Percentiles rank a stretch among this genome's conserved stretches.
Conservation (phyloP, 2,888 invertebrate species). For the Keiferia lycopersicella region DNA sequence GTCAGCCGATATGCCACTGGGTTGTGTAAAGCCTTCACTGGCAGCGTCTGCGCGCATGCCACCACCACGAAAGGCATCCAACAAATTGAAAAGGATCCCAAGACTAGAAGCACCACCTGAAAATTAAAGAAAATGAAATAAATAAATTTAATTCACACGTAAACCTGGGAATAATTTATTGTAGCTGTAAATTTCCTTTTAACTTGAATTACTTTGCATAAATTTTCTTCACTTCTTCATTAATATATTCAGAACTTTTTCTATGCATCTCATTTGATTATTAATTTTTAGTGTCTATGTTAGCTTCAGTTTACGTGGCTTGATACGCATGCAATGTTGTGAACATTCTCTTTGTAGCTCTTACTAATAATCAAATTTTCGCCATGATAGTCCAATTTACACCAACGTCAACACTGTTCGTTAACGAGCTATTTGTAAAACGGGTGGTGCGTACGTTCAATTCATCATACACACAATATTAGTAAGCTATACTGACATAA, state of each 20-base stretch:
- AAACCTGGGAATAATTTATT: neutral
- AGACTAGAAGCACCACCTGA: constrained; percentile 88
- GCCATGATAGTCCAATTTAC: neutral
- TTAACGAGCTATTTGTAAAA: neutral
- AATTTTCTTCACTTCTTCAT: too few species aligned
- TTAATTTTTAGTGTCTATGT: neutral
- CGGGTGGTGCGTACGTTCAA: neutral
- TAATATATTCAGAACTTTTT: neutral
- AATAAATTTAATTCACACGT: neutral
- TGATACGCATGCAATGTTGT: neutral
- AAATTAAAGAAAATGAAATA: constrained; percentile 39
- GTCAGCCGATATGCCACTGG: constrained; percentile 83
- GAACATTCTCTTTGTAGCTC: neutral
- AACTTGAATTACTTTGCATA: too few species aligned
- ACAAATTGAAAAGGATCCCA: constrained; percentile 90
- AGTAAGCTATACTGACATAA: too few species aligned
- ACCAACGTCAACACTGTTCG: neutral
- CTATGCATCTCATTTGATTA: neutral
- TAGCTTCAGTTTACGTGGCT: neutral
- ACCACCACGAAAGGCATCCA: constrained; percentile 91
- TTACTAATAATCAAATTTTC: constrained; percentile 8
- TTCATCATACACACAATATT: neutral
- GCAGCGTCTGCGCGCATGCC: constrained; percentile 82
- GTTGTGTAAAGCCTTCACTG: constrained; percentile 73
- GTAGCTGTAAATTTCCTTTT: neutral